Evolutionary conservation across 2,888 invertebrate species (phyloP).

Genomic region (Stenurella melanura): DNA sequence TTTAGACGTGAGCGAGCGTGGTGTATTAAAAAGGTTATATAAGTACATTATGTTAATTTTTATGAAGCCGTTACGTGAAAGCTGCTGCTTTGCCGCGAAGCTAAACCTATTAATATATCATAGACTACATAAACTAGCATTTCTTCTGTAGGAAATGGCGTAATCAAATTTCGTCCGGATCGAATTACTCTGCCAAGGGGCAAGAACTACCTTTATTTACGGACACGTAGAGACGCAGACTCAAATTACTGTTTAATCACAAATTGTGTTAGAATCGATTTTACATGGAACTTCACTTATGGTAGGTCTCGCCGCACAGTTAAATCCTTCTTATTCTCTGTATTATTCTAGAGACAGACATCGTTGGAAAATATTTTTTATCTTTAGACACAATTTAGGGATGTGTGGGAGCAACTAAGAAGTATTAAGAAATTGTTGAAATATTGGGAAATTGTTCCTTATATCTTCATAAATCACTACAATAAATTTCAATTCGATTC

Average conservation of each 20-base stretch:
- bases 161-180: not conserved
- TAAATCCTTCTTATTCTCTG: not conserved
- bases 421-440: too few relatives aligned
- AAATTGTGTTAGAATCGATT: not conserved
- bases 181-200: not conserved
- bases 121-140: conserved; percentile 7
- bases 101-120: not conserved
- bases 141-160: not conserved
- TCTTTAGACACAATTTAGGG: too few relatives aligned
- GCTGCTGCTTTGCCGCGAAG: not conserved
- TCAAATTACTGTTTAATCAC: conserved; percentile 1
- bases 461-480: too few relatives aligned
- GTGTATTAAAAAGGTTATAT: not conserved
- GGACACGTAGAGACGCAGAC: not conserved
- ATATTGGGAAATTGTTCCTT: too few relatives aligned
- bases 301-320: not conserved
- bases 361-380: too few relatives aligned
- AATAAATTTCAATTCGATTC: too few relatives aligned
- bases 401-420: too few relatives aligned
- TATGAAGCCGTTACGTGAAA: not conserved
- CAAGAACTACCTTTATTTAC: conserved; percentile 1
- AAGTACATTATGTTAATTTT: conserved; percentile 5
- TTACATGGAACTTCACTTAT: not conserved
- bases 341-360: too few relatives aligned
- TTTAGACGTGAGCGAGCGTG: not conserved